Base-by-base conservation (phyloP, 2,113 vertebrate species). In the Setophaga kirtlandii region DNA sequence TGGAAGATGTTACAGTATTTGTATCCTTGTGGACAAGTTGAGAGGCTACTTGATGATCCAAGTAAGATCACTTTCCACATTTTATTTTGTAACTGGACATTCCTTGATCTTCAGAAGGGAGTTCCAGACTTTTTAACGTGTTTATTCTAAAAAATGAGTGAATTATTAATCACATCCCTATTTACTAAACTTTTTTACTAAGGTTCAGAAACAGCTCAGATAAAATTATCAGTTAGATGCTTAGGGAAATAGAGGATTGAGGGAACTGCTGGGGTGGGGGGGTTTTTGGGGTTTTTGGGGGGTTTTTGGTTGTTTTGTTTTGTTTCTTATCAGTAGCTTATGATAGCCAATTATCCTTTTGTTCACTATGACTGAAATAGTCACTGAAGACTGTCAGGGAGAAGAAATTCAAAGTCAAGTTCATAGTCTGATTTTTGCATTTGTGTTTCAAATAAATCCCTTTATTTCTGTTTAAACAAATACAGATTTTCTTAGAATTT, bases 41-140 rank as follows among this genome's bases (percentile, higher is more conserved):
- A 91, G 49, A 74, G 5, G 11, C 24, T 93, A 37, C 16, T 68
- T 78, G 44, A 70, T 75, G 27, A 85, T 52, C 17, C 50, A 67
- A 65, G 19, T 47, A 25, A 74, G 14, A 77, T 56, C 46, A 23
- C 60, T 79, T 70, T 71, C 63, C 44, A 5, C 3, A 6, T 27
- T 73, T 60, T 90, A 46, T 94, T 94, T 87, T 82, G 24, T 60
- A 94, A 73, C 41, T 87, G 74, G 11, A 85, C 20, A 94, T 76
- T 46, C n/a, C 50, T 89, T 95, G 24, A 68, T 75, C 75, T 83
- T 95, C 78, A 55, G 71, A 92, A 86, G n/a, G 16, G 14, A 96
- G 42, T 42, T 94, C 33, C 10, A 83, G 52, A 65, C 23, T 77
- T 91, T 87, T 79, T 28, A 52, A 31, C 49, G 12, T 67, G 52